A percentile compares a stretch with the other conserved stretches of the same genome.
These are phyloP conservation scores for Burhinus bistriatus DNA, from an alignment of 2,113 vertebrate species.

Conservation along the genomic window DNA sequence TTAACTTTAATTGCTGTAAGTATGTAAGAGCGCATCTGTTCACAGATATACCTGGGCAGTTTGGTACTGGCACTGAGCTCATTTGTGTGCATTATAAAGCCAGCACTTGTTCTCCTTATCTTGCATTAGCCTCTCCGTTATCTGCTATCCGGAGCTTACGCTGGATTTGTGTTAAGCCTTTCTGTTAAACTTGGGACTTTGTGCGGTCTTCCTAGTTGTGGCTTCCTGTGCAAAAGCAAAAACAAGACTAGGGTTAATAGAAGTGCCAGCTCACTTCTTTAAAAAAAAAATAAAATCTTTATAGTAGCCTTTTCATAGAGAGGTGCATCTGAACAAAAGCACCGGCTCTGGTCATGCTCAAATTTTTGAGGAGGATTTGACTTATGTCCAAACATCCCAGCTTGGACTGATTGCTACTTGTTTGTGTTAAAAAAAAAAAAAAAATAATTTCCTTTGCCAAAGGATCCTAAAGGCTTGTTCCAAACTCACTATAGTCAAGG, in stretches of 20 bases:
- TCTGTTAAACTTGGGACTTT: not conserved
- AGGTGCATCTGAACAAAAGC: not conserved
- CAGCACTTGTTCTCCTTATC: not conserved
- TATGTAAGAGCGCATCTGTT: not conserved
- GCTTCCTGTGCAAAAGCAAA: not conserved
- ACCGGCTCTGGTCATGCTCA: not conserved
- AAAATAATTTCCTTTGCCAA: not conserved
- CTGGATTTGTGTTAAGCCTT: not conserved
- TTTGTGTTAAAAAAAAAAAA: not conserved
- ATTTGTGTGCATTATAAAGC: not conserved
- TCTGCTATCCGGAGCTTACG: accelerated
- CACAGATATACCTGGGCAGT: not conserved
- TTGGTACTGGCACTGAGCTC: not conserved
- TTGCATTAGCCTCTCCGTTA: not conserved
- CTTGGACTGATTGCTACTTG: not conserved
- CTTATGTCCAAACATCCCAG: not conserved
- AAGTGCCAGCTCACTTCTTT: not conserved
- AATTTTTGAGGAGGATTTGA: not conserved
- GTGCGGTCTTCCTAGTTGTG: not conserved
- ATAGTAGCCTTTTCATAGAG: not conserved
- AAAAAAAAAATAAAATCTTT: too few species aligned
- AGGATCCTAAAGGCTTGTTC: not conserved
- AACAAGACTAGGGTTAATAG: not conserved
- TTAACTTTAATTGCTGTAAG: not conserved
- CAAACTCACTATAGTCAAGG: accelerated